Evolutionary conservation across 2,888 invertebrate genomes (phyloP).

Genomic region (Brachyptera putata): DNA sequence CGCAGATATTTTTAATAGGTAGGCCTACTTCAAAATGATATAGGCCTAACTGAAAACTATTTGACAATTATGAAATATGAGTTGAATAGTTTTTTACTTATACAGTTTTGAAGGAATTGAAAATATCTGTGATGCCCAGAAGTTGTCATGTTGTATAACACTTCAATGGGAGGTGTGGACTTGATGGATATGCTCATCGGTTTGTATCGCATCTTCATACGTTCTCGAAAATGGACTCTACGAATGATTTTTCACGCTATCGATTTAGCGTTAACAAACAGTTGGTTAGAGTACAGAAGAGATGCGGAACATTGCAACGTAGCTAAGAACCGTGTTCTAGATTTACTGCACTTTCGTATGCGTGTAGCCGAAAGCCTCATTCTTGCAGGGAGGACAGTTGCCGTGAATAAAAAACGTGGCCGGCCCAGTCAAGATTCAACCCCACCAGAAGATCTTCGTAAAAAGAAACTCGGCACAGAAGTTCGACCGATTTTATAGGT

Average conservation of each 20-base stretch:
- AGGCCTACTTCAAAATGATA: no score
- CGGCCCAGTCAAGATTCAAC: no score
- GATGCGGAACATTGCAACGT: neutral
- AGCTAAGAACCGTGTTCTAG: neutral
- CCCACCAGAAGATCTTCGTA: no score
- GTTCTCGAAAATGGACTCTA: conserved; percentile 31
- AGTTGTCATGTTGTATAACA: conserved; percentile 30
- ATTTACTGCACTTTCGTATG: neutral
- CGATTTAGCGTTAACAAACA: conserved; percentile 30
- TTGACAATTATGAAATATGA: no score
- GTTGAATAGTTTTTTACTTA: no score
- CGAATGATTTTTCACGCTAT: conserved; percentile 29
- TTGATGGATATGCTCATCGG: conserved; percentile 3
- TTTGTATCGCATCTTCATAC: conserved; percentile 28
- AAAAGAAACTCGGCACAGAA: no score
- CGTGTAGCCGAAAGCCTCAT: neutral
- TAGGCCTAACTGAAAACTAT: no score
- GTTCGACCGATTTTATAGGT: neutral
- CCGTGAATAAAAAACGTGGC: no score
- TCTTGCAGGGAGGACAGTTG: neutral
- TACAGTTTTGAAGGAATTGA: no score
- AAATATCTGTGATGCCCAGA: no score
- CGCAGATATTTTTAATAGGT: no score
- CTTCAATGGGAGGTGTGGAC: neutral
- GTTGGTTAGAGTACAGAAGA: conserved; percentile 23